Conservation (phyloP, 2,888 invertebrate genomes). For the Romanomermis culicivorax region DNA sequence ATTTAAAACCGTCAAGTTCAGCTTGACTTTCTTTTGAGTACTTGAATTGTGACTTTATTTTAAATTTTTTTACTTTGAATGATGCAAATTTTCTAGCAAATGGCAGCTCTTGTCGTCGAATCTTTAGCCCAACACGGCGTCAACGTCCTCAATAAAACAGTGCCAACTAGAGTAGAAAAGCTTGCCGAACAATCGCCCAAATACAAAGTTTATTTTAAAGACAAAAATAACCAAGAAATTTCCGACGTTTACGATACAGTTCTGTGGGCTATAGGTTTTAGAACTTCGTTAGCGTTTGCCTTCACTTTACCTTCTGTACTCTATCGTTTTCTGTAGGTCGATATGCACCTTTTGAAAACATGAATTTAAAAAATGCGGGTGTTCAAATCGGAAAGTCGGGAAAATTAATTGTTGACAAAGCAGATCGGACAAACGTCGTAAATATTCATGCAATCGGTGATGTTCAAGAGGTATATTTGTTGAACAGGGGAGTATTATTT, state of each 20-base stretch:
- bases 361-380: not conserved
- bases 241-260: not conserved
- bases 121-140: conserved; percentile 36
- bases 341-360: not conserved
- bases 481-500: too few relatives aligned
- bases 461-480: not conserved
- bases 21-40: too few relatives aligned
- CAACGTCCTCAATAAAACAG: conserved; percentile 32
- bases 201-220: too few relatives aligned
- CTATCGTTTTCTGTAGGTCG: not conserved
- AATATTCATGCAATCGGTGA: not conserved
- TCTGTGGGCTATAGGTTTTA: not conserved
- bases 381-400: not conserved
- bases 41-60: not conserved
- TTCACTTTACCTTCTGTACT: not conserved
- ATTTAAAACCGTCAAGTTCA: too few relatives aligned
- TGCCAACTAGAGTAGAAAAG: conserved; percentile 29
- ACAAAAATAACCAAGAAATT: not conserved
- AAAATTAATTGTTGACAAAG: not conserved
- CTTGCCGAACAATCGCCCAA: too few relatives aligned
- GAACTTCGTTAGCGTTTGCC: not conserved
- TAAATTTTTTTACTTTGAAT: not conserved
- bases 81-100: conserved; percentile 23
- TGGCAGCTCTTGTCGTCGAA: conserved; percentile 36
- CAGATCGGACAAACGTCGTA: not conserved